phyloP scores from a whole-genome alignment of 1,140 invertebrate species.

The Spodoptera litura region DNA sequence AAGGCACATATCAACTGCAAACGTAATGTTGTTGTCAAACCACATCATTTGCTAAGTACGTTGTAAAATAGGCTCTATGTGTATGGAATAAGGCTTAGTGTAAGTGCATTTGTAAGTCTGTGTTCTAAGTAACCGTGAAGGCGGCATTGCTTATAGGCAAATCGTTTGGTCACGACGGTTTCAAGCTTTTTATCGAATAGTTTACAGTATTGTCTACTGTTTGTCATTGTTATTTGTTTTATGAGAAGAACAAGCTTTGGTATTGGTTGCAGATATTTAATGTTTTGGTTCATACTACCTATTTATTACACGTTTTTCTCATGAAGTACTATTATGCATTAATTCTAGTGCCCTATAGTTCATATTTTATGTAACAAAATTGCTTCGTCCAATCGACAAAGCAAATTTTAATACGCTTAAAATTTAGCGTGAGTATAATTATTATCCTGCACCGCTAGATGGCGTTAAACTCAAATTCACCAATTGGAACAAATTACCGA shows the following conservation, averaged over 20 bases:
- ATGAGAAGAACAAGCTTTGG: not conserved
- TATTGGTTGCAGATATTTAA: too few species aligned
- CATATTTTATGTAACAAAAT: too few species aligned
- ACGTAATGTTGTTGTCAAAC: not conserved
- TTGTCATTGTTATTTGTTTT: slow-evolving; percentile 27
- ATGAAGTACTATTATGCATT: too few species aligned
- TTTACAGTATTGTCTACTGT: slow-evolving; percentile 48
- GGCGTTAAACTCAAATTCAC: slow-evolving; percentile 50
- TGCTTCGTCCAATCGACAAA: too few species aligned
- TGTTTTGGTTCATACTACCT: too few species aligned
- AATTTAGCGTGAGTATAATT: slow-evolving; percentile 41
- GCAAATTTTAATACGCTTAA: too few species aligned
- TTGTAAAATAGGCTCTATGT: not conserved
- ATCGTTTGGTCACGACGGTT: slow-evolving; percentile 54
- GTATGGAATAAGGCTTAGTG: not conserved
- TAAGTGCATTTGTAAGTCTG: slow-evolving; percentile 39
- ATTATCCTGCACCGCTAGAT: slow-evolving; percentile 59
- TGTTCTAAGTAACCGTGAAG: slow-evolving; percentile 26
- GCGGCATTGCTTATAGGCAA: slow-evolving; percentile 29
- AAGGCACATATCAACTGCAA: slow-evolving; percentile 5
- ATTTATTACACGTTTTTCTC: too few species aligned
- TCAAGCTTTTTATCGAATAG: slow-evolving; percentile 47
- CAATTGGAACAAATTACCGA: too few species aligned
- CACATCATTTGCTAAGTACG: not conserved
- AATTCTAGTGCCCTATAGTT: too few species aligned